Conservation (phyloP, 2,113 vertebrate genomes). For the Etheostoma cragini region DNA sequence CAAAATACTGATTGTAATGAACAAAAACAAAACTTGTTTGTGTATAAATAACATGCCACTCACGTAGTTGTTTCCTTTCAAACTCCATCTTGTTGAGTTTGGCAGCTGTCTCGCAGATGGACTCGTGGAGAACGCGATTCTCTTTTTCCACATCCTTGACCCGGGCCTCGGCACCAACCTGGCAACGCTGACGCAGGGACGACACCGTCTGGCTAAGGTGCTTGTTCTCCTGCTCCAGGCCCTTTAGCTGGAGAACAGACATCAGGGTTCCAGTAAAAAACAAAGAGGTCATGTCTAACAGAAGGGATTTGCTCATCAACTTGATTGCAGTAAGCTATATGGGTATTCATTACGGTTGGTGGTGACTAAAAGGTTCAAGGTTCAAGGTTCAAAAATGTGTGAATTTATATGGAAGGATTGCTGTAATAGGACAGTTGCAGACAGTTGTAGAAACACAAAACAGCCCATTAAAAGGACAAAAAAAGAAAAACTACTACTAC, state of each 20-base stretch:
- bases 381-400: not conserved
- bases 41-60: slow-evolving; percentile 17
- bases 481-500: too few species aligned
- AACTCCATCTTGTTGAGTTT: slow-evolving; percentile 96
- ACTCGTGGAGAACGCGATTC: slow-evolving; percentile 95
- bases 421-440: not conserved
- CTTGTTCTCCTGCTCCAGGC: slow-evolving; percentile 95
- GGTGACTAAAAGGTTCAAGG: not conserved
- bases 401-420: not conserved
- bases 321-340: too few species aligned
- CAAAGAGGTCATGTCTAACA: not conserved
- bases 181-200: slow-evolving; percentile 93
- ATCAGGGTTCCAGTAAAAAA: not conserved
- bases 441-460: too few species aligned
- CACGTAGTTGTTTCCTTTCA: slow-evolving; percentile 92
- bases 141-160: slow-evolving; percentile 97
- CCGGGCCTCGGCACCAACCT: slow-evolving; percentile 94
- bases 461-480: too few species aligned
- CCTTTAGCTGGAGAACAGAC: slow-evolving; percentile 87
- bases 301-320: not conserved
- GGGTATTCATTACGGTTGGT: too few species aligned
- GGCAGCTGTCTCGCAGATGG: slow-evolving; percentile 94
- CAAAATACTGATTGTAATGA: not conserved
- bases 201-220: slow-evolving; percentile 92
- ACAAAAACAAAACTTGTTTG: not conserved